Percentiles rank a stretch among this genome's conserved stretches.
Conservation (phyloP, 1,140 invertebrate species). For the Thaumatotibia leucotreta region DNA sequence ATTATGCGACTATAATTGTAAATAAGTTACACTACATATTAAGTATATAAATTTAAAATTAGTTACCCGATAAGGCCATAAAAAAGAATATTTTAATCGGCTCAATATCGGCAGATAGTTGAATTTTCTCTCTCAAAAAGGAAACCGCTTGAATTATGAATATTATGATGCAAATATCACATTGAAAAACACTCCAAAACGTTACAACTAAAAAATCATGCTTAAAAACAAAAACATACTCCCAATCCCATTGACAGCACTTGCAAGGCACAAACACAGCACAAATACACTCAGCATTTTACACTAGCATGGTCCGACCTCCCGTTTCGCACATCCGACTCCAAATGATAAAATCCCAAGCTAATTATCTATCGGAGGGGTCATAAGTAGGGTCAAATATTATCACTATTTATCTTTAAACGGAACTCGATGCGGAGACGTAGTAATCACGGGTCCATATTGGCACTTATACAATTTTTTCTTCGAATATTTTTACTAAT, state of each 20-base stretch:
- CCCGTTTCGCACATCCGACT: slow-evolving; percentile 30
- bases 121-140: too few relatives aligned
- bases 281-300: slow-evolving; percentile 63
- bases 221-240: slow-evolving; percentile 45
- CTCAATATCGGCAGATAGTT: too few relatives aligned
- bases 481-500: too few relatives aligned
- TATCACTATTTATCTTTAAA: slow-evolving; percentile 54
- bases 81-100: too few relatives aligned
- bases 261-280: slow-evolving; percentile 53
- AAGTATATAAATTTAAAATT: too few relatives aligned
- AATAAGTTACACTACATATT: not conserved
- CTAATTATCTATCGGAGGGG: slow-evolving; percentile 42
- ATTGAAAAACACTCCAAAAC: too few relatives aligned
- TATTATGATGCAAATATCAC: too few relatives aligned
- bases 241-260: slow-evolving; percentile 43
- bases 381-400: slow-evolving; percentile 53
- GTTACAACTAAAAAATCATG: not conserved
- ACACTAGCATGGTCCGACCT: slow-evolving; percentile 33
- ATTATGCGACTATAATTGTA: not conserved
- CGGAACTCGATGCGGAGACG: slow-evolving; percentile 26
- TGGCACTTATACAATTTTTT: too few relatives aligned
- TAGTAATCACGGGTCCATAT: slow-evolving; percentile 38
- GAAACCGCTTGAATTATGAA: too few relatives aligned
- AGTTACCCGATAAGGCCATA: too few relatives aligned
- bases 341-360: slow-evolving; percentile 54